These are phyloP conservation scores for Pachymerium ferrugineum DNA, from an alignment of 2,888 invertebrate species.

Conservation along the genomic window DNA sequence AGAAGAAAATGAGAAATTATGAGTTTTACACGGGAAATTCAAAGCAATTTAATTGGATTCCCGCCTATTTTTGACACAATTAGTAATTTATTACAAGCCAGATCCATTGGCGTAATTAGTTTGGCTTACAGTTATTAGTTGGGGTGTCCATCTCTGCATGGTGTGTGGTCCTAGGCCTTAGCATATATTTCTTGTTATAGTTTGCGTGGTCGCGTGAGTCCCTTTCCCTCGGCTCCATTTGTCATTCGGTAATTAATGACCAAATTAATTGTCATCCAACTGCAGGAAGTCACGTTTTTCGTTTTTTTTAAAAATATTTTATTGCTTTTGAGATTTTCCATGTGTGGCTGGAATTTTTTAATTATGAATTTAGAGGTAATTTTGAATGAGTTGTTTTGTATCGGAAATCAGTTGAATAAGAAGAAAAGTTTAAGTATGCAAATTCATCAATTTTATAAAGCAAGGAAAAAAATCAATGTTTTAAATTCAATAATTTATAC, in stretches of 20 bases:
- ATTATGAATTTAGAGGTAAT: background rate
- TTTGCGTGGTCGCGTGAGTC: slow-evolving; percentile 16
- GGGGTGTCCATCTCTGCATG: slow-evolving; percentile 1
- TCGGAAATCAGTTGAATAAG: too few species aligned
- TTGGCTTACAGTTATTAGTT: slow-evolving; percentile 15
- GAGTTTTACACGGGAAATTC: too few species aligned
- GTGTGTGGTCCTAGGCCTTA: slow-evolving; percentile 23
- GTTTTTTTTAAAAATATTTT: background rate
- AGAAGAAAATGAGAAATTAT: too few species aligned
- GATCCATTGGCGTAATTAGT: slow-evolving; percentile 14
- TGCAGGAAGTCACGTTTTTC: slow-evolving; percentile 22
- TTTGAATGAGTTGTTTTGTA: background rate
- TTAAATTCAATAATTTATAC: slow-evolving; percentile 12
- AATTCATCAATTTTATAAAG: background rate
- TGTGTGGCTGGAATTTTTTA: background rate
- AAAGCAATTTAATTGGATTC: too few species aligned
- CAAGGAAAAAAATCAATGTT: background rate
- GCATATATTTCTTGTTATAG: slow-evolving; percentile 17
- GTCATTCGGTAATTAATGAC: slow-evolving; percentile 24
- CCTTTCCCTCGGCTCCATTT: background rate
- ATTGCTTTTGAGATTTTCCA: background rate
- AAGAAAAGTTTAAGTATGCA: background rate
- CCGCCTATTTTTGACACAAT: slow-evolving; percentile 24
- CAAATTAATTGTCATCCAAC: slow-evolving; percentile 25
- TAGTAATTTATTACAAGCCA: slow-evolving; percentile 19